phyloP scores from a whole-genome alignment of 2,113 vertebrate species.

The Protomyctophum bolini region DNA sequence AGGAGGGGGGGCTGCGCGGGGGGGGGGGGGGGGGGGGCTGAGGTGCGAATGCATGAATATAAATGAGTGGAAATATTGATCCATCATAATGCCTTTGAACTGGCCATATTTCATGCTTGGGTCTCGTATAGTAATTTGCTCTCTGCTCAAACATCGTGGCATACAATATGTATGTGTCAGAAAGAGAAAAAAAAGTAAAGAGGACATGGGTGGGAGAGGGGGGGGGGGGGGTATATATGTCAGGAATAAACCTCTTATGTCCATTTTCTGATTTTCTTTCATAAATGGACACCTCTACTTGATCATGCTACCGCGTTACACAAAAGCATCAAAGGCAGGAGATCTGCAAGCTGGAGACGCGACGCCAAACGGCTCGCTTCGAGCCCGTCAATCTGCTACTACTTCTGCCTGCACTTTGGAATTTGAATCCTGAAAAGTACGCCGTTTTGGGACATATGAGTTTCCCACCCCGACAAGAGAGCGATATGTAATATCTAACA shows the following conservation, averaged over 20 bases:
- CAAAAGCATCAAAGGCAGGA: too few relatives aligned
- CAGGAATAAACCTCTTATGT: background rate
- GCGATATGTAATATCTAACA: slow-evolving; percentile 28
- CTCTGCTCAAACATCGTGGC: slow-evolving; percentile 50
- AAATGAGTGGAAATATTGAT: slow-evolving; percentile 77
- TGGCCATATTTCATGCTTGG: slow-evolving; percentile 50
- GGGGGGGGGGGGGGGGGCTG: slow-evolving; percentile 20
- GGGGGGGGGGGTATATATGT: too few relatives aligned
- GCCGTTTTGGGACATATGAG: too few relatives aligned
- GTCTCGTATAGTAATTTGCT: slow-evolving; percentile 62
- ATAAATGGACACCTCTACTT: too few relatives aligned
- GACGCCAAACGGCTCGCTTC: too few relatives aligned
- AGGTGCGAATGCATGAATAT: slow-evolving; percentile 69
- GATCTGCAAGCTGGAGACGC: too few relatives aligned
- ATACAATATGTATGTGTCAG: slow-evolving; percentile 46
- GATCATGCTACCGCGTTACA: too few relatives aligned
- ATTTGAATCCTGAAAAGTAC: too few relatives aligned
- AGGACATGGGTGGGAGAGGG: background rate
- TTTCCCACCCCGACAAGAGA: too few relatives aligned
- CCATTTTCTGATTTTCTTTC: background rate
- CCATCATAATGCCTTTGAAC: slow-evolving; percentile 57
- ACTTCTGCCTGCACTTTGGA: too few relatives aligned
- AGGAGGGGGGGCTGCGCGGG: background rate
- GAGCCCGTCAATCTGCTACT: too few relatives aligned
- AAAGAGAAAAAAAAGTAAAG: slow-evolving; percentile 29